Conservation (phyloP, 2,113 vertebrate species). For the Garra rufa region DNA sequence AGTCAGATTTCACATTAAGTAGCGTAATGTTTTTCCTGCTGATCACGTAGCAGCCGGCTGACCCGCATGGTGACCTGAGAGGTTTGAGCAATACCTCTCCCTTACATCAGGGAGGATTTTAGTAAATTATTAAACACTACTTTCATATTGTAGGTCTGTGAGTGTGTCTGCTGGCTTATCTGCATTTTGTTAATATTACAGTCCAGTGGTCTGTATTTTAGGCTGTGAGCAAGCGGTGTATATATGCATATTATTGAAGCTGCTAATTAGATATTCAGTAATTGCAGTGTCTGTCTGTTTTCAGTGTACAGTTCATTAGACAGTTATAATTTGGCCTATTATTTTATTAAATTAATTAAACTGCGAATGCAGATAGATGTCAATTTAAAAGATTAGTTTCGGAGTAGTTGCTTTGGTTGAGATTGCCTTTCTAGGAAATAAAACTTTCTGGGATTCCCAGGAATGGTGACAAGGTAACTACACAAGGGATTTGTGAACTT, state of each 20-base stretch:
- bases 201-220: not conserved
- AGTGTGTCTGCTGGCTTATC: not conserved
- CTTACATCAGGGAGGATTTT: not conserved
- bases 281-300: not conserved
- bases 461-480: not conserved
- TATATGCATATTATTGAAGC: not conserved
- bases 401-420: not conserved
- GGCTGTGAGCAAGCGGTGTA: not conserved
- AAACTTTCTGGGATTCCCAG: not conserved
- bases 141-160: not conserved
- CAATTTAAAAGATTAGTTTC: not conserved
- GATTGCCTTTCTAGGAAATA: not conserved
- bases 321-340: not conserved
- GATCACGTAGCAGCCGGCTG: not conserved
- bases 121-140: not conserved
- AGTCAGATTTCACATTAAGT: not conserved
- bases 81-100: not conserved
- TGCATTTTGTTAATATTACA: not conserved
- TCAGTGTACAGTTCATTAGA: not conserved
- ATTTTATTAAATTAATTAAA: not conserved
- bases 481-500: conserved; percentile 2
- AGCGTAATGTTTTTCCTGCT: conserved; percentile 4
- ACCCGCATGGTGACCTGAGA: not conserved
- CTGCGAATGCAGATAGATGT: conserved; percentile 3
- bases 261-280: not conserved